Base-by-base conservation (phyloP, 2,888 invertebrate species). In the Exephanes ischioxanthus region DNA sequence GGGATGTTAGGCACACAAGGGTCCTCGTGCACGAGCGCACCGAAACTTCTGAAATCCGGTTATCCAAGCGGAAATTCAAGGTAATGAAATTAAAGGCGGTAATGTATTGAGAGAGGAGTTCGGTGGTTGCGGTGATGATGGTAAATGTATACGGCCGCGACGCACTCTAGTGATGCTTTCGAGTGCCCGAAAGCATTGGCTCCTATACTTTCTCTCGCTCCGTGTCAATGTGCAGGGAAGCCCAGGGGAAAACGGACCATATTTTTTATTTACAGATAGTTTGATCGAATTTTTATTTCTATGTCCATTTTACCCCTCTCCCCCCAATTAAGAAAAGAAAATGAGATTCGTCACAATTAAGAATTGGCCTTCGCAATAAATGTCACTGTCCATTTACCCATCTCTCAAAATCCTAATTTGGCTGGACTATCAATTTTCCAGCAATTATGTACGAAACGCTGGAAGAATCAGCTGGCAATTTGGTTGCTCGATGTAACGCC, bases 51-150 rank as follows among this genome's bases (percentile, higher is more conserved):
- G 80, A 90, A 92, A 93, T 90, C 89, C 84, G 90, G 89, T 91
- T 92, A 92, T 89, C 89, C 84, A 77, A 70, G 85, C 88, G 88
- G 92, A 90, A 92, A 92, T 91, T 91, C 89, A 87, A 85, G 87
- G 89, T 92, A 93, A 93, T 88, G 89, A 90, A 91, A 91, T 93
- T 92, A 92, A 89, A 88, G 89, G 87, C 90, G 91, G 89, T 92
- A 92, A 92, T 92, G 92, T 91, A 92, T 92, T 89, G 90, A 90
- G 89, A 90, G 89, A 85, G 87, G 58, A 83, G 82, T 87, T 72
- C 68, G 88, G 63, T 75, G 71, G 71, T n/a, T 90, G 90, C 92
- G 91, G 80, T 58, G 88, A 73, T 66, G 77, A 67, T 30, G 41
- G 66, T 67, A 67, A 86, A 67, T 80, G 68, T 70, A 70, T 68